Conservation (phyloP, 2,113 vertebrate species). For the Fukomys damarensis region DNA sequence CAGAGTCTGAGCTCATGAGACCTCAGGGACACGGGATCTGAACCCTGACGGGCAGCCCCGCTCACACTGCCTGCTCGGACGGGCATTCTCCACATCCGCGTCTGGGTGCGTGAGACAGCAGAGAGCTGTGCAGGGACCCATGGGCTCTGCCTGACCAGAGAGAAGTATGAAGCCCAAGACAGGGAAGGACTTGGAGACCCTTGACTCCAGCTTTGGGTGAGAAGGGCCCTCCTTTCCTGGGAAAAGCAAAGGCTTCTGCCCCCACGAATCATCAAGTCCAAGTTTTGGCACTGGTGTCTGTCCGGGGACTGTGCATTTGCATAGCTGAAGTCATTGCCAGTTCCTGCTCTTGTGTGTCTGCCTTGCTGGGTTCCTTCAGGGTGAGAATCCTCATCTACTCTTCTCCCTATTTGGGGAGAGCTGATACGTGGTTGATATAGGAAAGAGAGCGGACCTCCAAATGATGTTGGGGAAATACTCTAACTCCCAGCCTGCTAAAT, state of each 20-base stretch:
- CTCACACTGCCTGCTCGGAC: background rate
- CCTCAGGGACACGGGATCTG: background rate
- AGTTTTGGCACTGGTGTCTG: fast-evolving
- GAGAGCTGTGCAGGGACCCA: background rate
- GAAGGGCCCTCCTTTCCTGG: background rate
- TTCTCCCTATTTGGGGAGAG: background rate
- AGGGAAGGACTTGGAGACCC: too few relatives aligned
- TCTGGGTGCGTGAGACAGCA: too few relatives aligned
- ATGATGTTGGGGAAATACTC: too few relatives aligned
- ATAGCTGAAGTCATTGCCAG: background rate
- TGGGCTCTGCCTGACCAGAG: background rate
- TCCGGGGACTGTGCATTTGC: background rate
- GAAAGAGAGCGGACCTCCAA: too few relatives aligned
- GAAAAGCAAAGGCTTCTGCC: too few relatives aligned
- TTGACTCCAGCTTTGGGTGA: background rate
- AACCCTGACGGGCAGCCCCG: background rate
- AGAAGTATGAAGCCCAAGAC: background rate
- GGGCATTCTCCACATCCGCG: background rate
- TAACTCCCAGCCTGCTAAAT: too few relatives aligned
- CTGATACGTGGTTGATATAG: background rate
- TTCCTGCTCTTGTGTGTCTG: background rate
- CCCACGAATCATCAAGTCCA: background rate
- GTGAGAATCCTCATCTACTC: background rate
- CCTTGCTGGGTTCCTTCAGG: background rate
- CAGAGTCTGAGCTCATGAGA: background rate